Percentiles rank a stretch among this genome's conserved stretches.
phyloP scores from a whole-genome alignment of 1,140 invertebrate genomes.

The Eueides isabella region DNA sequence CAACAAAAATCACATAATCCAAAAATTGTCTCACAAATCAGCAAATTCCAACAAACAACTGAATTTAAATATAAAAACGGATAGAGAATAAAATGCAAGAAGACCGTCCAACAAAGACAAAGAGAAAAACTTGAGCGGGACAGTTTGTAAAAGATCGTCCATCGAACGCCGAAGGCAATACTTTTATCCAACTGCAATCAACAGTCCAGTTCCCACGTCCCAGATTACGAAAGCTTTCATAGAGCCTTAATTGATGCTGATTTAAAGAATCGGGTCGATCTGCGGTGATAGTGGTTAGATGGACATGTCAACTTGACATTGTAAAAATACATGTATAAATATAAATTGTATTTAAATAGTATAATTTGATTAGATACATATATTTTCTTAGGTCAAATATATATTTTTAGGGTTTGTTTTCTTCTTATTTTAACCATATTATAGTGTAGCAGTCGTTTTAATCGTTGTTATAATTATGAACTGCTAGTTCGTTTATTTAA shows the following conservation, averaged over 20 bases:
- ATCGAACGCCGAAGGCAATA: slow-evolving; percentile 13
- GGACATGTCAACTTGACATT: neutral
- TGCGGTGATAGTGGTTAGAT: neutral
- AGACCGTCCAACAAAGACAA: neutral
- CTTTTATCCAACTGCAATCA: slow-evolving; percentile 23
- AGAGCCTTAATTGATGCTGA: slow-evolving; percentile 22
- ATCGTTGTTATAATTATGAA: too few species aligned
- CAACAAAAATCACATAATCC: neutral
- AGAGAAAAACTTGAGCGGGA: neutral
- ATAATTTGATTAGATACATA: too few species aligned
- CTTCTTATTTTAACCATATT: too few species aligned
- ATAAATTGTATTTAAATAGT: too few species aligned
- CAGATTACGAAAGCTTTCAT: slow-evolving; percentile 13
- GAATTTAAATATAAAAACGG: neutral
- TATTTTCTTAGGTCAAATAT: too few species aligned
- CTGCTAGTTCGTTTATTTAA: too few species aligned
- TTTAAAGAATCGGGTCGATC: slow-evolving; percentile 17
- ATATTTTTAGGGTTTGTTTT: too few species aligned
- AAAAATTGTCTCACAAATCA: neutral
- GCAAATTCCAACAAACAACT: neutral
- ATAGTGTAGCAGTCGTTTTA: too few species aligned
- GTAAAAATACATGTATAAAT: neutral
- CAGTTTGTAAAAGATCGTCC: slow-evolving; percentile 16
- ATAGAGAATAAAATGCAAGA: neutral
- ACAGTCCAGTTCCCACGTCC: slow-evolving; percentile 27